Percentiles rank a stretch among this genome's conserved stretches.
Conservation (phyloP, 1,140 invertebrate species). For the Stenopsyche tienmushanensis region DNA sequence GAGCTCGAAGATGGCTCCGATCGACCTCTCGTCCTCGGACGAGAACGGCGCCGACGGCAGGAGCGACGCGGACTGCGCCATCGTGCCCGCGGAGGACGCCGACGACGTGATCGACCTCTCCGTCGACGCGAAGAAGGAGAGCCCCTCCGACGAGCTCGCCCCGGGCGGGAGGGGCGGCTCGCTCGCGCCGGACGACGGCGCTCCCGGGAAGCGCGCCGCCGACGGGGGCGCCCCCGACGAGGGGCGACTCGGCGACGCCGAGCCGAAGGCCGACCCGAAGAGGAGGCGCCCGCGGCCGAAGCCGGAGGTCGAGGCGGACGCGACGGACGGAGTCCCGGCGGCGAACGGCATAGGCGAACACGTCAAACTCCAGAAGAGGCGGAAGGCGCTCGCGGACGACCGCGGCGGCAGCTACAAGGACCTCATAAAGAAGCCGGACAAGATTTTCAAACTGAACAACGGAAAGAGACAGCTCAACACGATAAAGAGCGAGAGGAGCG, state of each 20-base stretch:
- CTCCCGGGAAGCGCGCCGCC: conserved; percentile 50
- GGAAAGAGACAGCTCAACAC: conserved; percentile 49
- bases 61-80: conserved; percentile 35
- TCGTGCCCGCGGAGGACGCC: conserved; percentile 1
- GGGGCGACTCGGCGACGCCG: conserved; percentile 46
- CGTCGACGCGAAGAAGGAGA: conserved; percentile 54
- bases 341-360: conserved; percentile 57
- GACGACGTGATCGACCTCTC: conserved; percentile 46
- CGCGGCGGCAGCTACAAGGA: conserved; percentile 49
- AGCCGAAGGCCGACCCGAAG: conserved; percentile 48
- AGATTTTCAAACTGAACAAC: conserved; percentile 48
- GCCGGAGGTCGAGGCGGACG: conserved; percentile 54
- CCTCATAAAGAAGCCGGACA: conserved; percentile 49
- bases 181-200: conserved; percentile 46
- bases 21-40: conserved; percentile 54
- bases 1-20: conserved; percentile 45
- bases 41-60: conserved; percentile 42
- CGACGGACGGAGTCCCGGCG: conserved; percentile 50
- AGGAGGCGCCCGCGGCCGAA: conserved; percentile 52
- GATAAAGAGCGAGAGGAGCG: conserved; percentile 35
- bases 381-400: conserved; percentile 56
- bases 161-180: conserved; percentile 26
- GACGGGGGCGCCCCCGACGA: conserved; percentile 1
- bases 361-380: conserved; percentile 56
- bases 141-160: background rate